phyloP scores from a whole-genome alignment of 2,888 invertebrate species.

The Agapetus fuscipes region DNA sequence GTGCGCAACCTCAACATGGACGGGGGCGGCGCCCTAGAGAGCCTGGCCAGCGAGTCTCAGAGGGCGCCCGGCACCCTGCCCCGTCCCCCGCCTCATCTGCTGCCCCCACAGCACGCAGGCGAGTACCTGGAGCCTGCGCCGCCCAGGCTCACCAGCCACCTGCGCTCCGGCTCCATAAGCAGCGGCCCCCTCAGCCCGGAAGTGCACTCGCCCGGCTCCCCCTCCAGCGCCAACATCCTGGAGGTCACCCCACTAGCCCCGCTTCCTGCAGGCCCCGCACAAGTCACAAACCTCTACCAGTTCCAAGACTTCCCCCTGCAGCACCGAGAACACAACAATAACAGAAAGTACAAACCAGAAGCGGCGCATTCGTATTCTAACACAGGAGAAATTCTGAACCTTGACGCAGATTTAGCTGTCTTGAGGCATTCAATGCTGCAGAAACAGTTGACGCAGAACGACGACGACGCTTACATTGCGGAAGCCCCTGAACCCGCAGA shows the following conservation, averaged over 20 bases:
- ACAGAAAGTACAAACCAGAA: constrained; percentile 29
- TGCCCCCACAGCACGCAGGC: constrained; percentile 17
- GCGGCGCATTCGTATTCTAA: constrained; percentile 34
- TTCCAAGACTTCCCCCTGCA: constrained; percentile 39
- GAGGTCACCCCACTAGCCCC: constrained; percentile 46
- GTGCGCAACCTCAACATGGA: constrained; percentile 38
- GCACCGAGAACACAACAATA: constrained; percentile 40
- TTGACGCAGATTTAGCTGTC: constrained; percentile 35
- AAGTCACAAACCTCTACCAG: constrained; percentile 48
- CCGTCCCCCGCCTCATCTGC: constrained; percentile 22
- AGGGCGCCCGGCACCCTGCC: constrained; percentile 16
- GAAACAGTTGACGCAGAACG: constrained; percentile 28
- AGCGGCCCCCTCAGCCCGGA: constrained; percentile 27
- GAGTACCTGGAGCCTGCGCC: constrained; percentile 22
- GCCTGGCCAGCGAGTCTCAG: constrained; percentile 5
- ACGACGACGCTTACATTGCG: constrained; percentile 10
- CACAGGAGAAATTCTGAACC: constrained; percentile 30
- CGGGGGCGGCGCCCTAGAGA: constrained; percentile 6
- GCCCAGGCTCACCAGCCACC: constrained; percentile 13
- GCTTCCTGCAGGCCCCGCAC: constrained; percentile 31
- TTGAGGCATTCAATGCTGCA: constrained; percentile 31
- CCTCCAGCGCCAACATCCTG: constrained; percentile 46
- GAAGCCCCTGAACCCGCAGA: constrained; percentile 2
- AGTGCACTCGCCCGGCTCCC: constrained; percentile 37
- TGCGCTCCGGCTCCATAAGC: constrained; percentile 25